phyloP scores from a whole-genome alignment of 2,113 vertebrate species.

The Aegotheles bennettii region DNA sequence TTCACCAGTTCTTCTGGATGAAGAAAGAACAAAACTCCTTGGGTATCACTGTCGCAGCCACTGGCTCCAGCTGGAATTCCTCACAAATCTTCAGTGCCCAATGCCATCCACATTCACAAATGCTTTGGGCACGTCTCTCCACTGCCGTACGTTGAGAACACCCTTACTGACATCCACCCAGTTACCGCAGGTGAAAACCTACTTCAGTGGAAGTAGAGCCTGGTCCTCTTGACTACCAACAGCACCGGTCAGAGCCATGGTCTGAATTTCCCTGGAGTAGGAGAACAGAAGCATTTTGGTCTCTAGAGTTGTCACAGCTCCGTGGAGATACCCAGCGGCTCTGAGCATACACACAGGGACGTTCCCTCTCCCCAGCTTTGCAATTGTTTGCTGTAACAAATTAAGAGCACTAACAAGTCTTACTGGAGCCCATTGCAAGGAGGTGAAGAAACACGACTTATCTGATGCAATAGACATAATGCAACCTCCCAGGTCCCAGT shows the following conservation, averaged over 20 bases:
- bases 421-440: background rate
- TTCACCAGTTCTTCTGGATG: background rate
- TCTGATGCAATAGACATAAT: background rate
- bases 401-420: background rate
- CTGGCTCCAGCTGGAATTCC: background rate
- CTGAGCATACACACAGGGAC: background rate
- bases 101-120: background rate
- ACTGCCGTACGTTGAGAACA: background rate
- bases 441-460: background rate
- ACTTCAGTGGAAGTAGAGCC: background rate
- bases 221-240: background rate
- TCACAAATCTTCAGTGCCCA: background rate
- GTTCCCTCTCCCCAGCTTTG: background rate
- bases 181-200: background rate
- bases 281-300: background rate
- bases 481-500: background rate
- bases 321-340: background rate
- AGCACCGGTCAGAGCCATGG: background rate
- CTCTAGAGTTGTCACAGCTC: background rate
- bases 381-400: conserved; percentile 21
- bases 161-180: background rate
- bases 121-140: fast-evolving
- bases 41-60: background rate
- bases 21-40: background rate
- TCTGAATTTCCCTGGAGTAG: background rate